phyloP scores from a whole-genome alignment of 2,888 invertebrate genomes.

The Cheilosia vulpina region DNA sequence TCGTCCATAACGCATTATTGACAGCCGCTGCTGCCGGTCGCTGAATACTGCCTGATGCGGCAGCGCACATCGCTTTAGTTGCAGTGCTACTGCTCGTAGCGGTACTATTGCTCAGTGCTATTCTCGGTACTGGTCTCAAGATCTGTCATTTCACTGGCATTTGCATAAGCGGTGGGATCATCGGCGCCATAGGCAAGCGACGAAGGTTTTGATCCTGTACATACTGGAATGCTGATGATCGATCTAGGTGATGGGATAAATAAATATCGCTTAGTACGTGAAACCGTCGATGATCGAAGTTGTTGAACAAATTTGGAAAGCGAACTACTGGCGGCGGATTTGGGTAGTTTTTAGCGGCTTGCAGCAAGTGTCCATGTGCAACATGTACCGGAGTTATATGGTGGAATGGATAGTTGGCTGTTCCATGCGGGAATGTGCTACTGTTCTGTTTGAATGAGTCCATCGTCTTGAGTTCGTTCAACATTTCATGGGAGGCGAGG shows the following conservation, averaged over 20 bases:
- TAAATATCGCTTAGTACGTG: constrained; percentile 82
- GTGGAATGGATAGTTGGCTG: constrained; percentile 46
- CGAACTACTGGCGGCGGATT: constrained; percentile 74
- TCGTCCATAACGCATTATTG: constrained; percentile 26
- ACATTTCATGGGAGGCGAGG: constrained; percentile 82
- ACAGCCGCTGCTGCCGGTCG: constrained; percentile 24
- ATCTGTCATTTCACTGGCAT: constrained; percentile 83
- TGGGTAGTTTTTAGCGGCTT: constrained; percentile 57
- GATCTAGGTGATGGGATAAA: constrained; percentile 81
- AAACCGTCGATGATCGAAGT: constrained; percentile 81
- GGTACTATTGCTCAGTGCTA: constrained; percentile 78
- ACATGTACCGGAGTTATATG: constrained; percentile 47
- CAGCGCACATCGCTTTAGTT: constrained; percentile 71
- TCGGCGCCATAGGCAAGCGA: constrained; percentile 48
- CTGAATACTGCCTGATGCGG: constrained; percentile 10
- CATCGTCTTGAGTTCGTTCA: constrained; percentile 80
- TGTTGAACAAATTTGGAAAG: constrained; percentile 77
- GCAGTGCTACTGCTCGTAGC: constrained; percentile 70
- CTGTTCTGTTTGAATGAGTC: constrained; percentile 73
- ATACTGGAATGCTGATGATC: constrained; percentile 83
- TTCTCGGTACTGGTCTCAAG: constrained; percentile 82
- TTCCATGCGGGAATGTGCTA: constrained; percentile 36
- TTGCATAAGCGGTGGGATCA: constrained; percentile 75
- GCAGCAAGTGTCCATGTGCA: constrained; percentile 30
- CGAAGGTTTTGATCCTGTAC: constrained; percentile 80